Conservation (phyloP, 2,113 vertebrate genomes). For the Urocitellus parryii region DNA sequence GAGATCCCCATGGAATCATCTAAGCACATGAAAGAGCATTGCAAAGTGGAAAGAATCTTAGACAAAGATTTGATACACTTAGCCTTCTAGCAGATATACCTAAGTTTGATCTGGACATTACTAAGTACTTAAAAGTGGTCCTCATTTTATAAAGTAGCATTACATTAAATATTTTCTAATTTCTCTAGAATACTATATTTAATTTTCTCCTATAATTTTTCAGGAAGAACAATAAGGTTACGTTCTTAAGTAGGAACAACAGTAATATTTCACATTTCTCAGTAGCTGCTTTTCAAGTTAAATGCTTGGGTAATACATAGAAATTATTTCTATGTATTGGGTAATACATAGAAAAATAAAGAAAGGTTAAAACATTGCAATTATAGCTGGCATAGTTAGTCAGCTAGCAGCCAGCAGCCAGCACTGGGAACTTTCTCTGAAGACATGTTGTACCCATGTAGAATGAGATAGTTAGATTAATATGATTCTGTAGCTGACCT, state of each 20-base stretch:
- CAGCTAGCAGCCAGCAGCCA: not conserved
- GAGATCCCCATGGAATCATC: not conserved
- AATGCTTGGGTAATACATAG: slow-evolving; percentile 3
- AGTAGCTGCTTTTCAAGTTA: not conserved
- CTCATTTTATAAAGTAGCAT: not conserved
- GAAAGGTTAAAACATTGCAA: not conserved
- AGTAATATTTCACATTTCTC: not conserved
- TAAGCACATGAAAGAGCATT: not conserved
- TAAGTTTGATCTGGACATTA: not conserved
- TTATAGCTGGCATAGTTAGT: not conserved
- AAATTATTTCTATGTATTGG: not conserved
- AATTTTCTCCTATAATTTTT: not conserved
- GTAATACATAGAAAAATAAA: not conserved
- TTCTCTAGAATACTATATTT: not conserved
- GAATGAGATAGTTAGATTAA: not conserved
- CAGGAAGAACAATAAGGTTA: not conserved
- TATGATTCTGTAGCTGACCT: not conserved
- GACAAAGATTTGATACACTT: not conserved
- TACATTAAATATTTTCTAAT: not conserved
- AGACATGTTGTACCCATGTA: not conserved
- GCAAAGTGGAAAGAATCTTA: not conserved
- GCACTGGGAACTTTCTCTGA: not conserved
- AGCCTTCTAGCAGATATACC: not conserved
- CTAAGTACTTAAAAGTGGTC: not conserved
- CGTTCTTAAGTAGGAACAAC: not conserved